A percentile compares a stretch with the other conserved stretches of the same genome.
These are phyloP conservation scores for Hylia prasina DNA, from an alignment of 2,113 vertebrate genomes.

Conservation along the genomic window DNA sequence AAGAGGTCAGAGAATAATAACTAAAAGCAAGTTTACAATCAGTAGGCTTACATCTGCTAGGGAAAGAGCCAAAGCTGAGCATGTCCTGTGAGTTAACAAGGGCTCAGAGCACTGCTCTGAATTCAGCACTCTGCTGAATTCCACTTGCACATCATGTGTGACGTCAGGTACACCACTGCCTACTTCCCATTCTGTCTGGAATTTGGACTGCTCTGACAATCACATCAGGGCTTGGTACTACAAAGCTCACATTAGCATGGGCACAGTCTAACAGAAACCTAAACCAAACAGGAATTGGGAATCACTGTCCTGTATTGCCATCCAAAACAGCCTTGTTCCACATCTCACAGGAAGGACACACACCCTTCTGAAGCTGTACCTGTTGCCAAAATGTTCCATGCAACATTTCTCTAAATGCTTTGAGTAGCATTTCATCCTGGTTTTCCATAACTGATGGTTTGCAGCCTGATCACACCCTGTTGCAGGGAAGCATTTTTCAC, in stretches of 20 bases:
- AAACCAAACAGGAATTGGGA: not conserved
- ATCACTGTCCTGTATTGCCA: not conserved
- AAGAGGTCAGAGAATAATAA: not conserved
- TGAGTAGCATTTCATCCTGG: not conserved
- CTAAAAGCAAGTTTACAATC: not conserved
- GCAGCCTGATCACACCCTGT: not conserved
- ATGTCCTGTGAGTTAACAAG: not conserved
- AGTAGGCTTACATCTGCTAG: not conserved
- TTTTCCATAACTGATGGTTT: not conserved
- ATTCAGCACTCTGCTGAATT: not conserved
- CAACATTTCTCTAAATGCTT: not conserved
- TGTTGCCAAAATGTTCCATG: not conserved
- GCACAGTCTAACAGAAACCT: not conserved
- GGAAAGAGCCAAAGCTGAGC: not conserved
- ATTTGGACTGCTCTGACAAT: not conserved
- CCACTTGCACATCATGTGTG: not conserved
- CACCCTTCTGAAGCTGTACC: not conserved
- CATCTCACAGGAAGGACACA: not conserved
- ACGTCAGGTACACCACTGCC: not conserved
- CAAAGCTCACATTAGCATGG: not conserved
- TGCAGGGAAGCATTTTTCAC: not conserved
- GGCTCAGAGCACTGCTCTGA: not conserved
- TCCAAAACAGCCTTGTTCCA: not conserved
- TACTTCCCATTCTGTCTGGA: not conserved
- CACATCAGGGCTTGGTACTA: not conserved